phyloP scores from a whole-genome alignment of 2,113 vertebrate species.

The Laticauda laticaudata region DNA sequence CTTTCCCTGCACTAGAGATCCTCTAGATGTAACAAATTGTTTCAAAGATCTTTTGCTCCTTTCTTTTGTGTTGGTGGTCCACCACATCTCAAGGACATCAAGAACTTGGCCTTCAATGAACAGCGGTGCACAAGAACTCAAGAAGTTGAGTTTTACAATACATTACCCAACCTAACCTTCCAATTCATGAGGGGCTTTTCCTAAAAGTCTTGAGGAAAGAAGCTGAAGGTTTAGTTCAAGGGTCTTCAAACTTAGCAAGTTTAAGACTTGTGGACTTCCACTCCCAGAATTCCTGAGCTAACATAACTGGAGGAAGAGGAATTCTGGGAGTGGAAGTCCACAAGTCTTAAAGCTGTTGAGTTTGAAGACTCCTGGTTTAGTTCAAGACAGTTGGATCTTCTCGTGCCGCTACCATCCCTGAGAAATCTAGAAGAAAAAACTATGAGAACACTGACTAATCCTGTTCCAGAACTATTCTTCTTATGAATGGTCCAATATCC shows the following conservation, averaged over 20 bases:
- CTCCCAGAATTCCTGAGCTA: too few relatives aligned
- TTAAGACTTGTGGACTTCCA: too few relatives aligned
- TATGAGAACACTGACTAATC: neutral
- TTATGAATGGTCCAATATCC: neutral
- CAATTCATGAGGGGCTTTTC: neutral
- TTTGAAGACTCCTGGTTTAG: neutral
- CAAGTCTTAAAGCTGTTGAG: too few relatives aligned
- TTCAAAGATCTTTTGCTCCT: neutral
- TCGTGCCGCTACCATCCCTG: too few relatives aligned
- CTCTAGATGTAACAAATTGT: neutral
- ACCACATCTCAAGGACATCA: neutral
- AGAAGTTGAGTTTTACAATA: neutral
- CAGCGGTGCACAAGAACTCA: neutral
- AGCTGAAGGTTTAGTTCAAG: neutral
- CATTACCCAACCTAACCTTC: too few relatives aligned
- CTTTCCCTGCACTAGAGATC: neutral
- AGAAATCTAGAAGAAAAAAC: neutral
- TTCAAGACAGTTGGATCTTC: neutral
- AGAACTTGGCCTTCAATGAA: neutral
- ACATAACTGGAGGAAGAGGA: too few relatives aligned
- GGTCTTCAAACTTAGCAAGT: too few relatives aligned
- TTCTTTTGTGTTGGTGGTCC: neutral
- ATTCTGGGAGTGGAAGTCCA: too few relatives aligned
- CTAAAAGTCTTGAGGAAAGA: neutral
- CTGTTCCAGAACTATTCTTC: neutral